Evolutionary conservation across 2,888 invertebrate species (phyloP).

Genomic region (Pinctada fucata): DNA sequence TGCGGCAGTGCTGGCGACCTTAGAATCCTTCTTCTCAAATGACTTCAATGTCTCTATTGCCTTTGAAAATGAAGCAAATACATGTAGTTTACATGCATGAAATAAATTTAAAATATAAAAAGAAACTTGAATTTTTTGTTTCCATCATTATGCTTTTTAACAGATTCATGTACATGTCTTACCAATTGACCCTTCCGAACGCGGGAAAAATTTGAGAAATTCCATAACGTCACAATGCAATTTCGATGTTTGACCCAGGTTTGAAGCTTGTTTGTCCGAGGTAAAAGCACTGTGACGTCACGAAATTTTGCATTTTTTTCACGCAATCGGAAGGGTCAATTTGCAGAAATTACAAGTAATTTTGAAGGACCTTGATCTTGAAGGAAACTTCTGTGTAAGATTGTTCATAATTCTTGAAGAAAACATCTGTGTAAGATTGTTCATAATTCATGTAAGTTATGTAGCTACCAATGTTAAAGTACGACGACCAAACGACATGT

Average conservation of each 20-base stretch:
- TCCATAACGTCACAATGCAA: too few species aligned
- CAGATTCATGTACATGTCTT: not conserved
- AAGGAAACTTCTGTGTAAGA: not conserved
- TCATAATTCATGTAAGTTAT: too few species aligned
- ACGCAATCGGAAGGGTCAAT: too few species aligned
- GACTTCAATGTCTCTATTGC: conserved; percentile 90
- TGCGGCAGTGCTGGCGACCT: conserved; percentile 89
- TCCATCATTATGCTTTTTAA: not conserved
- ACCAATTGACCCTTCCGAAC: too few species aligned
- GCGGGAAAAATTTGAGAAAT: too few species aligned
- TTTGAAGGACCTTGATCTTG: not conserved
- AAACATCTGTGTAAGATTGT: not conserved
- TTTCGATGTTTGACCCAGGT: too few species aligned
- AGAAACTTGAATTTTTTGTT: not conserved
- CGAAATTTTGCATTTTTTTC: too few species aligned
- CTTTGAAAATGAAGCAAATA: conserved; percentile 75
- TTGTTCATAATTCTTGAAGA: not conserved
- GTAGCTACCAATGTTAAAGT: too few species aligned
- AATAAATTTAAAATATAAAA: conserved; percentile 13
- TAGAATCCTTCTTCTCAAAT: conserved; percentile 89
- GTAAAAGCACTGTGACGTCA: too few species aligned
- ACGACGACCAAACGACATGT: too few species aligned
- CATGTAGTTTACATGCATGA: not conserved
- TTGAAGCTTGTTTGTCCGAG: too few species aligned
- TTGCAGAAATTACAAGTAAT: not conserved